Conservation (phyloP, 2,797 vertebrate species). For the Enteromius fasciolatus region DNA sequence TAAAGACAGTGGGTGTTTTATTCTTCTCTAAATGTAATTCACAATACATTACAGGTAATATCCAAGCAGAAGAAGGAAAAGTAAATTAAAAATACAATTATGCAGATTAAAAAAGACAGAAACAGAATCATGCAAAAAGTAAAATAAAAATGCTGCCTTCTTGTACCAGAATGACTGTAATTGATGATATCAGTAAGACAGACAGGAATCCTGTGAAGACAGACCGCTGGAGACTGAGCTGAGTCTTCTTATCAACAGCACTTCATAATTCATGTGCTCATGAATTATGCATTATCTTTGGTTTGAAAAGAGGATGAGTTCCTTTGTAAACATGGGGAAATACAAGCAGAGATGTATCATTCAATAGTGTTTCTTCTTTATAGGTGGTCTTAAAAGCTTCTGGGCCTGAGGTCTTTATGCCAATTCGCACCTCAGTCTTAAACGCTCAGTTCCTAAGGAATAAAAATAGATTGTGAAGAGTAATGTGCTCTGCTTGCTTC, state of each 20-base stretch:
- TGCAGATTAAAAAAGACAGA: not conserved
- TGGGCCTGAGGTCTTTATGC: conserved; percentile 23
- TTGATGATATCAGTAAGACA: conserved; percentile 23
- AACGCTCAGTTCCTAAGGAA: not conserved
- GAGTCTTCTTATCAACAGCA: conserved; percentile 37
- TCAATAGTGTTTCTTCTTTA: conserved; percentile 16
- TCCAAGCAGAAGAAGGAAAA: not conserved
- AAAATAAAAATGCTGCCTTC: not conserved
- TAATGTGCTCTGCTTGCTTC: conserved; percentile 7
- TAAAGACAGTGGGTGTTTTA: no score
- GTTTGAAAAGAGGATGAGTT: conserved; percentile 23
- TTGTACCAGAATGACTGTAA: not conserved
- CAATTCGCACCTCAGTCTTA: conserved; percentile 1
- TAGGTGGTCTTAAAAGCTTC: conserved; percentile 27
- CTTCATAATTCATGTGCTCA: conserved; percentile 48
- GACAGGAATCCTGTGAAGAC: conserved; percentile 30
- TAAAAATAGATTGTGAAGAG: conserved; percentile 11
- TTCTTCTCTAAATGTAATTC: not conserved
- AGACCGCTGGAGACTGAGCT: conserved; percentile 30
- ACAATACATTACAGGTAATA: not conserved
- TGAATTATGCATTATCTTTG: conserved; percentile 43
- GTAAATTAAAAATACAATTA: not conserved
- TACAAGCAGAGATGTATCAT: conserved; percentile 25
- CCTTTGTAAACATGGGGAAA: conserved; percentile 26
- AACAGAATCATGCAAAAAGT: not conserved